These are phyloP conservation scores for Cheirogaleus major DNA, from an alignment of 2,797 vertebrate species.

Conservation along the genomic window DNA sequence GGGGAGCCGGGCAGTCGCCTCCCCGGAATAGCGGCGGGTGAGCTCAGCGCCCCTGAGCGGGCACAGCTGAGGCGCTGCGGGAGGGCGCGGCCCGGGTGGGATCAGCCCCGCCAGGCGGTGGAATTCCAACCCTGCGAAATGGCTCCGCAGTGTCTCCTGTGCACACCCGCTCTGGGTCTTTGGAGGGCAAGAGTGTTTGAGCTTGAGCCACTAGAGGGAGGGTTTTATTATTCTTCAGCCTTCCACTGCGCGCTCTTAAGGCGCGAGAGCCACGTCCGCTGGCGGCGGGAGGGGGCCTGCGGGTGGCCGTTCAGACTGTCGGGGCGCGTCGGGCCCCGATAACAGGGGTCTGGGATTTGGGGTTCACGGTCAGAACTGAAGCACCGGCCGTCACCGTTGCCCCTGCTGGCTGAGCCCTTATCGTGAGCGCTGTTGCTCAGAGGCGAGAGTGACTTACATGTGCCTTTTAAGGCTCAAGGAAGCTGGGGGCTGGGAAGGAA, in stretches of 20 bases:
- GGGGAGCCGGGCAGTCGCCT: conserved; percentile 42
- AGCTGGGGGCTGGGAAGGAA: not conserved
- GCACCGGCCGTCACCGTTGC: too few species aligned
- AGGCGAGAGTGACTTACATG: not conserved
- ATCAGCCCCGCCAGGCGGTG: not conserved
- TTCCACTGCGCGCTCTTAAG: not conserved
- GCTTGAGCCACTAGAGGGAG: conserved; percentile 83
- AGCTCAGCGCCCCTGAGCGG: not conserved
- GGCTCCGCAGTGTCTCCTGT: not conserved
- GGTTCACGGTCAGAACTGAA: not conserved
- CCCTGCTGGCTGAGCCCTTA: not conserved
- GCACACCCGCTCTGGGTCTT: not conserved
- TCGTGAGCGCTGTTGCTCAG: not conserved
- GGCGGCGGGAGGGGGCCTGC: not conserved
- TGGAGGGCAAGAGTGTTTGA: not conserved
- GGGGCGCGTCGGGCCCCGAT: fast-evolving
- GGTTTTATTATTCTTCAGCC: not conserved
- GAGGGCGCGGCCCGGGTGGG: not conserved
- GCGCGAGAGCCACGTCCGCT: not conserved
- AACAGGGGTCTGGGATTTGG: not conserved
- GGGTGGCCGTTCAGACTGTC: not conserved
- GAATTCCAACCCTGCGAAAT: not conserved
- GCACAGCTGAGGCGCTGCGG: not conserved
- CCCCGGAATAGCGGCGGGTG: conserved; percentile 56
- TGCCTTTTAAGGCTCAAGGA: not conserved